Percentiles rank a stretch among this genome's conserved stretches.
phyloP scores from a whole-genome alignment of 2,888 invertebrate species.

The Hemaris fuciformis region DNA sequence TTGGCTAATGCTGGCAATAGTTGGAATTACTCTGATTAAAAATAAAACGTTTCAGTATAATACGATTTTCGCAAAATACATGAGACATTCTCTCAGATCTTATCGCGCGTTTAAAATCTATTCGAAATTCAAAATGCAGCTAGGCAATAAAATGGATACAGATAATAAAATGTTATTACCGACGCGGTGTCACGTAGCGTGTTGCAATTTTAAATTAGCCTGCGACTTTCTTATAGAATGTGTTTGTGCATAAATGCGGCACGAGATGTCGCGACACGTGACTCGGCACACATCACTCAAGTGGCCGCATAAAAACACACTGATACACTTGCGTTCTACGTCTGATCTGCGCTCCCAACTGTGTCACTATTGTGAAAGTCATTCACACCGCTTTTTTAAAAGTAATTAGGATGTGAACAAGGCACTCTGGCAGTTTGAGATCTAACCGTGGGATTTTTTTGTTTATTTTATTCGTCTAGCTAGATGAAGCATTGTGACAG shows the following conservation, averaged over 20 bases:
- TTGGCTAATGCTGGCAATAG: background rate
- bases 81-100: background rate
- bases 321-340: background rate
- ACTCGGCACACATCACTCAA: conserved; percentile 25
- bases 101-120: background rate
- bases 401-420: conserved; percentile 35
- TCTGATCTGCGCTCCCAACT: conserved; percentile 22
- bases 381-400: conserved; percentile 39
- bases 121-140: background rate
- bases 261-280: background rate
- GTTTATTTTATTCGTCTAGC: background rate
- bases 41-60: background rate
- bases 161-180: background rate
- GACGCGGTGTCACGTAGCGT: background rate
- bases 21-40: background rate
- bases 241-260: conserved; percentile 1
- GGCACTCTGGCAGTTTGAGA: background rate
- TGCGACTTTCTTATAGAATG: conserved; percentile 5
- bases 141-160: background rate
- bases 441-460: background rate
- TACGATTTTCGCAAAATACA: background rate
- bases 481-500: background rate
- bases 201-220: conserved; percentile 2
- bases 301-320: background rate
- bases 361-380: conserved; percentile 37